Conservation (phyloP, 2,888 invertebrate genomes). For the Geotrupes spiniger region DNA sequence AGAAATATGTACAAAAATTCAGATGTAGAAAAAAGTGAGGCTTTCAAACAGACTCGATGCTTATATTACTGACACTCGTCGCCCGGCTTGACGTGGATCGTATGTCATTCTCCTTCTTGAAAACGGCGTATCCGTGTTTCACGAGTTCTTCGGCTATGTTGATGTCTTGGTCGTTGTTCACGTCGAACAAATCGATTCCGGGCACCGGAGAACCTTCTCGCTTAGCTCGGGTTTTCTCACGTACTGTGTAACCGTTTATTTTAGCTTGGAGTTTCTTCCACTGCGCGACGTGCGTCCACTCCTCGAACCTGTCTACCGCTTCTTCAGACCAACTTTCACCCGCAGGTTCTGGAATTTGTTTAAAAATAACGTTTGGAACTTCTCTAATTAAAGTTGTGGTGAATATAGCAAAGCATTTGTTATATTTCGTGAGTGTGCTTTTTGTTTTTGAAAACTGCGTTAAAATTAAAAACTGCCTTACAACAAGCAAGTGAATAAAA, state of each 20-base stretch:
- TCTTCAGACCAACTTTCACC: constrained; percentile 61
- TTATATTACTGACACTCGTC: constrained; percentile 42
- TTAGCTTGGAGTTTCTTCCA: constrained; percentile 79
- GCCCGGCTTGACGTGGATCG: constrained; percentile 27
- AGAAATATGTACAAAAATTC: not conserved
- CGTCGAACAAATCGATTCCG: constrained; percentile 72
- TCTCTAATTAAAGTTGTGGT: constrained; percentile 1
- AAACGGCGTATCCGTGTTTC: constrained; percentile 57
- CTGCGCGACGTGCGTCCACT: constrained; percentile 69
- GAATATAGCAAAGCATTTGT: no score
- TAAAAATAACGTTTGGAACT: no score
- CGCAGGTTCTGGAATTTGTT: constrained; percentile 45
- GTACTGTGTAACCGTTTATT: constrained; percentile 69
- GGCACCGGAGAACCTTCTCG: constrained; percentile 73
- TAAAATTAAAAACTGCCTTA: no score
- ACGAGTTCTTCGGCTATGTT: constrained; percentile 63
- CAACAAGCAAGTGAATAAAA: no score
- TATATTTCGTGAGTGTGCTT: no score
- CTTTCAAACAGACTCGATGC: constrained; percentile 33
- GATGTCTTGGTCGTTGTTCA: constrained; percentile 61
- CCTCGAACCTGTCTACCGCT: constrained; percentile 66
- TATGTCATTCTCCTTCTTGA: constrained; percentile 36
- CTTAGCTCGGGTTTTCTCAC: constrained; percentile 48
- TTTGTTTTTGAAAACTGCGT: no score
- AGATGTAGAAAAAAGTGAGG: not conserved